Conservation (phyloP, 2,113 vertebrate genomes). For the Edolisoma coerulescens region DNA sequence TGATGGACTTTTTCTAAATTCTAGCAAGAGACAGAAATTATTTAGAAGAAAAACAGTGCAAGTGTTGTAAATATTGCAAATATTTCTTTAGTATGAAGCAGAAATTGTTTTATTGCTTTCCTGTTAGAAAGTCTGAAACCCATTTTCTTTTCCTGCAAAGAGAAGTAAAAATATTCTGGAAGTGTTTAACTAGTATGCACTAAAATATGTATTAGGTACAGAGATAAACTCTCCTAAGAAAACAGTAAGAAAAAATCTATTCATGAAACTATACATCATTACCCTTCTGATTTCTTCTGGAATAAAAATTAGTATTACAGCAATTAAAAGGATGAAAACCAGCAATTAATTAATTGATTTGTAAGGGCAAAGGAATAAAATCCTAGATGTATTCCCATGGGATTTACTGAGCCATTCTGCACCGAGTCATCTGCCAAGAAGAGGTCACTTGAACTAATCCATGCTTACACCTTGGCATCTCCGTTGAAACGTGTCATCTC, state of each 20-base stretch:
- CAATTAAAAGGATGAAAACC: background rate
- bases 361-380: background rate
- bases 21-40: conserved; percentile 10
- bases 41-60: background rate
- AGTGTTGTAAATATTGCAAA: background rate
- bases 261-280: background rate
- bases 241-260: background rate
- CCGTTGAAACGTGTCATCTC: background rate
- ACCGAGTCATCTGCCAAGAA: background rate
- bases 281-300: background rate
- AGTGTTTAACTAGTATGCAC: background rate
- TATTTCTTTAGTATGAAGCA: background rate
- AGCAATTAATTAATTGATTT: background rate
- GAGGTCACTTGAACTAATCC: conserved; percentile 8
- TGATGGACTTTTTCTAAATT: background rate
- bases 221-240: background rate
- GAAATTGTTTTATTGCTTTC: background rate
- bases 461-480: background rate
- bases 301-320: background rate
- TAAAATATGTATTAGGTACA: background rate
- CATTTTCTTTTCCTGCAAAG: background rate
- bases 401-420: background rate
- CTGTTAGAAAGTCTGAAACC: background rate
- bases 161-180: background rate
- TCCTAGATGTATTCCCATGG: background rate